These are phyloP conservation scores for Osedax frankpressi DNA, from an alignment of 2,888 invertebrate species.

Conservation along the genomic window DNA sequence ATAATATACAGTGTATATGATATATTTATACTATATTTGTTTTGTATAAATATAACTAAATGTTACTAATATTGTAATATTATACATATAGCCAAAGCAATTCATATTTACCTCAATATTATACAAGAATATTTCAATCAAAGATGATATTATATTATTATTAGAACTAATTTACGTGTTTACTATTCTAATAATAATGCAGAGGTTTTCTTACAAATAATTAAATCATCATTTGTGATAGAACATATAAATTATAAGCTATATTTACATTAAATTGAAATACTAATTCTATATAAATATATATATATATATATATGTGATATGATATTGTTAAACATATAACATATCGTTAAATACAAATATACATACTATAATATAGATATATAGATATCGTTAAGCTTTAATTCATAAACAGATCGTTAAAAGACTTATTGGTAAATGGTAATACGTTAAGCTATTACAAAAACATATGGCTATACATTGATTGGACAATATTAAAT, in stretches of 20 bases:
- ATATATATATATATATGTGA: too few relatives aligned
- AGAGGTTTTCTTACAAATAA: neutral
- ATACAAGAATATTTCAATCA: neutral
- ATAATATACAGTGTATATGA: too few relatives aligned
- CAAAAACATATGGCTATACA: constrained; percentile 3
- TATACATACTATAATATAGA: too few relatives aligned
- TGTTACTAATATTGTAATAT: too few relatives aligned
- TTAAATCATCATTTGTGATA: neutral
- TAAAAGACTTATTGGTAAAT: neutral
- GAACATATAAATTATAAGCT: too few relatives aligned
- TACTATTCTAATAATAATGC: neutral
- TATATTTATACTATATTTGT: too few relatives aligned
- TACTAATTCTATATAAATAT: too few relatives aligned
- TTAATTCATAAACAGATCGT: too few relatives aligned
- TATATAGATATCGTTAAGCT: too few relatives aligned
- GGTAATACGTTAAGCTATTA: neutral
- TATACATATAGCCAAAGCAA: neutral
- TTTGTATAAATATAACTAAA: too few relatives aligned
- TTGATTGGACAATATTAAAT: neutral
- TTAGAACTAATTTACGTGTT: neutral
- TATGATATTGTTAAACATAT: too few relatives aligned
- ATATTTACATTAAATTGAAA: too few relatives aligned
- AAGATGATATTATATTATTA: neutral
- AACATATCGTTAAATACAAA: neutral
- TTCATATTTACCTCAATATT: neutral